phyloP scores from a whole-genome alignment of 2,888 invertebrate genomes.

The Zonitis immaculata region DNA sequence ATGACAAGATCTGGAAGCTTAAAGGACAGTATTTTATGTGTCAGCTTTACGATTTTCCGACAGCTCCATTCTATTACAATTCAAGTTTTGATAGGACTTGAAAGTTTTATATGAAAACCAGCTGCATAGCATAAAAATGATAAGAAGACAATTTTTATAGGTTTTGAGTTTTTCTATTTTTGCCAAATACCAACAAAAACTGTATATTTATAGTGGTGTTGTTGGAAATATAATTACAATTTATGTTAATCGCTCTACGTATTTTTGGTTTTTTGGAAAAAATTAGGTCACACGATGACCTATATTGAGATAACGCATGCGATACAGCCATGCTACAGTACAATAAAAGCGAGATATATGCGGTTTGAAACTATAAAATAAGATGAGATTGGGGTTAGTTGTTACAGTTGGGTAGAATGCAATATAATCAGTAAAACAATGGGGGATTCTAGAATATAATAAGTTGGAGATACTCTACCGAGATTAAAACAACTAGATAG shows the following conservation, averaged over 20 bases:
- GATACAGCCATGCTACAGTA: neutral
- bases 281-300: neutral
- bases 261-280: no score
- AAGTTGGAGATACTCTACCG: no score
- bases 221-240: no score
- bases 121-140: neutral
- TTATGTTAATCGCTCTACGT: no score
- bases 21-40: neutral
- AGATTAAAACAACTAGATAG: no score
- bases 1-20: neutral
- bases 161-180: neutral
- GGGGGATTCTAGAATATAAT: neutral
- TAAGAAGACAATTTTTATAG: neutral
- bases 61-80: neutral
- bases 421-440: neutral
- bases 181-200: no score
- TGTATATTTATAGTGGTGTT: no score
- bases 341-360: neutral
- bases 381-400: neutral
- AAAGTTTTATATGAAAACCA: neutral
- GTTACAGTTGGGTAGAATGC: neutral
- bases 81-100: neutral
- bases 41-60: neutral
- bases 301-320: neutral
- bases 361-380: neutral